phyloP scores from a whole-genome alignment of 2,888 invertebrate genomes.

The Sturmia bella region DNA sequence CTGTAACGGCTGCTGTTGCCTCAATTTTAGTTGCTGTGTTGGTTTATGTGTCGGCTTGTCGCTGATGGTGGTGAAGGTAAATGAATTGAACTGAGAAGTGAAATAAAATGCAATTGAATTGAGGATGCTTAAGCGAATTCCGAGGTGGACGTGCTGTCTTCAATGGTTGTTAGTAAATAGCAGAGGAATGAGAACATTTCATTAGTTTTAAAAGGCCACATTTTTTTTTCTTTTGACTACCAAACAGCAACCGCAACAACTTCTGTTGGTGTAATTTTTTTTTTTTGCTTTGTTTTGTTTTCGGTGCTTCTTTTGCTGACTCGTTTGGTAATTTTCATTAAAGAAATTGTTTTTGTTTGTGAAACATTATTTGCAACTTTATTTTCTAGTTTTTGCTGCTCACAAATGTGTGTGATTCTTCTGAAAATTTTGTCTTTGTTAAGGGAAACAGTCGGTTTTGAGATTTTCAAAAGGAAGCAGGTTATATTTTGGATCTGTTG shows the following conservation, averaged over 20 bases:
- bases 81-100: slow-evolving; percentile 54
- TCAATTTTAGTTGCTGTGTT: slow-evolving; percentile 21
- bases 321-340: slow-evolving; percentile 21
- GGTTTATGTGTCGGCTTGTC: slow-evolving; percentile 56
- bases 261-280: slow-evolving; percentile 28
- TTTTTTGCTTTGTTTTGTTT: background rate
- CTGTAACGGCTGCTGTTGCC: slow-evolving; percentile 6
- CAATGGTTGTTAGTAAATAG: slow-evolving; percentile 56
- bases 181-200: slow-evolving; percentile 60
- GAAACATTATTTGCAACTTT: slow-evolving; percentile 62
- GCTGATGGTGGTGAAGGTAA: slow-evolving; percentile 68
- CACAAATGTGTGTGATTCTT: slow-evolving; percentile 51
- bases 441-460: slow-evolving; percentile 13
- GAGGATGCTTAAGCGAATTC: slow-evolving; percentile 52
- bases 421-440: slow-evolving; percentile 1
- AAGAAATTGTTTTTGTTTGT: slow-evolving; percentile 38
- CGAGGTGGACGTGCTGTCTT: slow-evolving; percentile 63
- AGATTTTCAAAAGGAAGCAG: background rate
- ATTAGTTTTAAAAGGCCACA: slow-evolving; percentile 63
- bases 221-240: slow-evolving; percentile 55
- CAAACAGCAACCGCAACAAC: slow-evolving; percentile 59
- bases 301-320: slow-evolving; percentile 1
- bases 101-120: slow-evolving; percentile 62
- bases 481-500: background rate
- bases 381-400: slow-evolving; percentile 59